Evolutionary conservation across 2,113 vertebrate species (phyloP).

Genomic region (Zapus hudsonius): DNA sequence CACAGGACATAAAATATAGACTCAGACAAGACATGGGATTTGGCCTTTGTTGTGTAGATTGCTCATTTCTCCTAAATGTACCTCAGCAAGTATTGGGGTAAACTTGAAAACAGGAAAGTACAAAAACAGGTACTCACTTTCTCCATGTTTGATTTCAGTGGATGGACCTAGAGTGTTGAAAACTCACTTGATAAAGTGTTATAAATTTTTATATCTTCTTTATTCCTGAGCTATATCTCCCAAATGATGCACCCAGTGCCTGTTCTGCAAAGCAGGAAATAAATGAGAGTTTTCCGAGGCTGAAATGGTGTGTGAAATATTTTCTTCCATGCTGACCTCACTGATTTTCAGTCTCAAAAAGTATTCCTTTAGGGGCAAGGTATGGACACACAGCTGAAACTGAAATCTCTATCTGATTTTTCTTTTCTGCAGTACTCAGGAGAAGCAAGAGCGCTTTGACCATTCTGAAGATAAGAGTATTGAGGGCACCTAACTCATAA

Average conservation of each 20-base stretch:
- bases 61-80: not conserved
- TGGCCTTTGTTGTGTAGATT: not conserved
- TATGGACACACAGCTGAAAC: not conserved
- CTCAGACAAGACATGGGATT: not conserved
- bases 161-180: not conserved
- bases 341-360: not conserved
- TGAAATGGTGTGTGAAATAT: not conserved
- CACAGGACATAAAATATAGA: no score
- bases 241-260: not conserved
- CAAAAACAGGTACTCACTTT: not conserved
- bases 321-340: not conserved
- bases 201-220: not conserved
- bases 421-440: no score
- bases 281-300: not conserved
- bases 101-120: not conserved
- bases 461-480: not conserved
- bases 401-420: not conserved
- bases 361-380: not conserved
- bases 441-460: not conserved
- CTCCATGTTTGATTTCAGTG: not conserved
- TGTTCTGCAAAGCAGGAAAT: not conserved
- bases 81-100: rapidly evolving
- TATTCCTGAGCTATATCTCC: not conserved
- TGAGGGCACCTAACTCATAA: not conserved
- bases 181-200: not conserved